Percentiles rank a stretch among this genome's conserved stretches.
These are phyloP conservation scores for Drosophila gunungcola DNA, from an alignment of 1,140 invertebrate genomes.

Conservation along the genomic window DNA sequence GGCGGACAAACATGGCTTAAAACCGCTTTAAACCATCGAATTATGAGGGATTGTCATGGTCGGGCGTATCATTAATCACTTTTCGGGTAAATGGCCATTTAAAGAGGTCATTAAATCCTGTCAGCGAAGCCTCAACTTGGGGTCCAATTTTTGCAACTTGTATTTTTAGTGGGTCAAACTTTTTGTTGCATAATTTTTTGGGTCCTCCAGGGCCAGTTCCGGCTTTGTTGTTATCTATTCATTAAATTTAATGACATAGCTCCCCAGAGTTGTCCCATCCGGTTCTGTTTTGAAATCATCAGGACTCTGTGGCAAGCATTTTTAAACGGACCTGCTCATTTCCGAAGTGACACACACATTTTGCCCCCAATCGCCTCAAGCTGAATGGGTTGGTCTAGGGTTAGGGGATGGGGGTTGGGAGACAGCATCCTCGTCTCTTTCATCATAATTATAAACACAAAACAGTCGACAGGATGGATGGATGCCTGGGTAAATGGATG, in stretches of 20 bases:
- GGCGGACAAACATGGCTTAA: slow-evolving; percentile 39
- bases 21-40: slow-evolving; percentile 31
- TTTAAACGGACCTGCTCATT: slow-evolving; percentile 62
- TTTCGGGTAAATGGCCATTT: slow-evolving; percentile 39
- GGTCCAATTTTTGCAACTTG: slow-evolving; percentile 16
- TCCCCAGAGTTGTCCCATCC: slow-evolving; percentile 25
- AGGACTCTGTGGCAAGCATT: slow-evolving; percentile 42
- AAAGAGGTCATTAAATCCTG: slow-evolving; percentile 48
- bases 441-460: slow-evolving; percentile 74
- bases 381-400: slow-evolving; percentile 21
- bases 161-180: slow-evolving; percentile 17
- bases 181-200: slow-evolving; percentile 10
- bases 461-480: slow-evolving; percentile 35
- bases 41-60: slow-evolving; percentile 9
- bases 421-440: slow-evolving; percentile 31
- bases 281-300: slow-evolving; percentile 45
- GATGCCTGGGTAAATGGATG: slow-evolving; percentile 30
- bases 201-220: slow-evolving; percentile 7
- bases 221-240: slow-evolving; percentile 56
- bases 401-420: background rate
- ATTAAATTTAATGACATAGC: slow-evolving; percentile 73
- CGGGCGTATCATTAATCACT: slow-evolving; percentile 51
- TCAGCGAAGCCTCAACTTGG: slow-evolving; percentile 23
- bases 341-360: slow-evolving; percentile 76
- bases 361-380: slow-evolving; percentile 40